Evolutionary conservation across 2,888 invertebrate species (phyloP), one percentile per base, ranked within the genome.

Genomic region (Brachycybe producta): DNA sequence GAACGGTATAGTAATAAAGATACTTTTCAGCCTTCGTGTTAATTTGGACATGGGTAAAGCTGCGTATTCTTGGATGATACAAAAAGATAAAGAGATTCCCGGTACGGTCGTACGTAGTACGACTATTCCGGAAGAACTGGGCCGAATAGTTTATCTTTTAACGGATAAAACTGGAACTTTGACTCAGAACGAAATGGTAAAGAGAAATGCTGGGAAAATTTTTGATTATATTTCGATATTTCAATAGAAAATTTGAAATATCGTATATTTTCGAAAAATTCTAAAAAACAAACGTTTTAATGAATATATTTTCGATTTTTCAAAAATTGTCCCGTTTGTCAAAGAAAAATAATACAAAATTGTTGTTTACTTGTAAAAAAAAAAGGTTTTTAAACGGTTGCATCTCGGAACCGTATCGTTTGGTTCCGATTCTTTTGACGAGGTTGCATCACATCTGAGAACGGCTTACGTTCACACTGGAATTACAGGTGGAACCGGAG

Each of bases 21-120:
- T 45, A 24, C 44, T 32, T 62, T 65, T 46, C 66, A 94, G 95
- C 71, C 77, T 98, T 62, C 75, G 98, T 55, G 97, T 99, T 1
- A 99, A 99, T 71, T 74, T 98, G 59, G 98, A 98, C 63, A 90
- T 99, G 87, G 97, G 95, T 1, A 98, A 99, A 70, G 84, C 86
- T 0, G 92, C 85, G 65, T 99, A 97, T 68, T 90, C 97, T 0
- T 97, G 90, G 84, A 82, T 86, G 58, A 95, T 98, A 61, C 90
- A 92, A 62, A 76, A 84, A 51, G 98, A 99, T 70, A 80, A 84
- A 49, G 79, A 84, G 59, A 94, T 99, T 58, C 80, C 82, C 55
- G 94, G 90, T 23, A 94, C 95, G 0, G 90, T 94, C 8, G 95
- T 95, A 54, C 76, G 98, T 5, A 92, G 92, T 49, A 97, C 95